Conservation (phyloP, 2,113 vertebrate genomes). For the Edolisoma coerulescens region DNA sequence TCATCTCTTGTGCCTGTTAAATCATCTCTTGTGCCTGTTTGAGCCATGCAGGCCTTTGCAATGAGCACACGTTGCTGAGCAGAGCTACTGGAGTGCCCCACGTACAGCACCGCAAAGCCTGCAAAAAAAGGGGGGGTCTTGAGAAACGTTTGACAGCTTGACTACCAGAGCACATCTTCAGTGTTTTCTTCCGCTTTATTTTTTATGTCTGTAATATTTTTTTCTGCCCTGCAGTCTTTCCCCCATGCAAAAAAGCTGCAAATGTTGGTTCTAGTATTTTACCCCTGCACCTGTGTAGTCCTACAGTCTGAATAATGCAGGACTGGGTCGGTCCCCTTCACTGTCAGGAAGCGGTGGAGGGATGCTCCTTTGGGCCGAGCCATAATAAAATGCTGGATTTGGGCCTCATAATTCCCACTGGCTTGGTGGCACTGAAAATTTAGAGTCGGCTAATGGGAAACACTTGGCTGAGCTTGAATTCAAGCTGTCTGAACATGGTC, state of each 20-base stretch:
- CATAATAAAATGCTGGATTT: not conserved
- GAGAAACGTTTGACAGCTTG: not conserved
- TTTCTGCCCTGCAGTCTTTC: not conserved
- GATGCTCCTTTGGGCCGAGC: not conserved
- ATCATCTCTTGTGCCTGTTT: not conserved
- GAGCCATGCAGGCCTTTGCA: not conserved
- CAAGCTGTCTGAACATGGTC: not conserved
- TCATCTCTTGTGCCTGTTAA: not conserved
- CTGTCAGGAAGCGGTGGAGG: not conserved
- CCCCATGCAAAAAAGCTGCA: not conserved
- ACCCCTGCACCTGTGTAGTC: not conserved
- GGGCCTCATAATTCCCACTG: not conserved
- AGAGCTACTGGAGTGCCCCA: not conserved
- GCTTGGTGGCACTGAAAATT: not conserved
- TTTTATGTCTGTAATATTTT: not conserved
- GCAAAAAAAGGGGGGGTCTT: fast-evolving
- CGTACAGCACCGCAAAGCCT: not conserved
- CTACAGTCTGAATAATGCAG: not conserved
- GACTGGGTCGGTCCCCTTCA: not conserved
- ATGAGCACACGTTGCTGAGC: not conserved
- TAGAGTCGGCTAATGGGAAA: not conserved
- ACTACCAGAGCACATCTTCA: not conserved
- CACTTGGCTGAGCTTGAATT: conserved; percentile 20
- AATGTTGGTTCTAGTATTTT: not conserved
- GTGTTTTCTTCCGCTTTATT: not conserved